Evolutionary conservation across 2,888 invertebrate species (phyloP), one percentile per base, ranked within the genome.

Genomic region (Rosalia funebris): DNA sequence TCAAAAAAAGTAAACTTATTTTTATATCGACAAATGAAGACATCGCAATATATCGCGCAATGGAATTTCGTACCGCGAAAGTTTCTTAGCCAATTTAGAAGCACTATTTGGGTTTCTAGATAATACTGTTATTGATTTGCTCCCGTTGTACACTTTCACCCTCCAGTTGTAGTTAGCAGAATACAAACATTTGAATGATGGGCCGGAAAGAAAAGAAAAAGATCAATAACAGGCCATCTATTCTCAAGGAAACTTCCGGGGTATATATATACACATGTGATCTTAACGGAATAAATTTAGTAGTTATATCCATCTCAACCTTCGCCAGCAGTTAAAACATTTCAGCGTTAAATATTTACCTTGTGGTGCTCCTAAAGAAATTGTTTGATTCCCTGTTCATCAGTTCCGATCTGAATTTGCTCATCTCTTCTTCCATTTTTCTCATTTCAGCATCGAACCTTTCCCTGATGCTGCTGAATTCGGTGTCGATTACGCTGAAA

Each of bases 351-450:
- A 47, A 57, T 65, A 79, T 71, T 79, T 88, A 94, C 93, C 93
- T 93, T 79, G 91, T 89, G 75, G 93, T 91, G 82, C 89, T 91
- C 84, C 93, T 92, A 84, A 95, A 95, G 86, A 94, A 93, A 79
- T 93, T 92, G 82, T 91, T 91, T 78, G 92, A 91, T 83, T 96
- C 96, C 78, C 93, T 89, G 83, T 93, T 95, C 91, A 95, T 93
- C 68, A 96, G 86, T 82, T 95, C 95, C 71, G 92, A 92, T 75
- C 96, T 88, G 85, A 96, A 96, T 85, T 92, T 91, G 82, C 91
- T 91, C 97, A 97, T 97, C 85, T 97, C 97, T 78, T 96, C 96
- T 85, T 98, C 97, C 94, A 98, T 97, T 85, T 96, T 95, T 77
- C 92, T 88, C 97, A 98, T 97, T 87, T 98, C 97, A 68, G 92